Evolutionary conservation across 2,888 invertebrate genomes (phyloP).

Genomic region (Tachina lurida): DNA sequence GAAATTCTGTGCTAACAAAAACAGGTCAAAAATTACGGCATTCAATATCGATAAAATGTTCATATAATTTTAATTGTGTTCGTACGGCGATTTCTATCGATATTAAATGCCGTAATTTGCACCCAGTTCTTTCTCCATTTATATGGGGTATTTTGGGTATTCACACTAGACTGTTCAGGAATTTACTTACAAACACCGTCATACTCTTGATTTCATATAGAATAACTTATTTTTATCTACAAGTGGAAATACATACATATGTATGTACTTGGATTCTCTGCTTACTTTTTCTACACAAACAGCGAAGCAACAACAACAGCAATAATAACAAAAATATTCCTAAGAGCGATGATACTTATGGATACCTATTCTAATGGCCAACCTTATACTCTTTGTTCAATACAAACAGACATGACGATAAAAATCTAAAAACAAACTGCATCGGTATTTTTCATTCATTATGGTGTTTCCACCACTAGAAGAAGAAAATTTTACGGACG

Average conservation of each 20-base stretch:
- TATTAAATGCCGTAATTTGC: no score
- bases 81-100: no score
- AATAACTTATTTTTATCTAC: conserved; percentile 41
- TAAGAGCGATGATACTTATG: conserved; percentile 49
- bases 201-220: conserved; percentile 17
- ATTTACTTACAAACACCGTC: not conserved
- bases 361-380: conserved; percentile 39
- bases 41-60: no score
- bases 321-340: conserved; percentile 7
- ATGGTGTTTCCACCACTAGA: conserved; percentile 9
- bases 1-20: no score
- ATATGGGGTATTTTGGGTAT: conserved; percentile 33
- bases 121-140: not conserved
- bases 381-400: conserved; percentile 62
- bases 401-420: conserved; percentile 19
- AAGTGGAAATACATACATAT: conserved; percentile 48
- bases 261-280: conserved; percentile 62
- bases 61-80: no score
- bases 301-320: not conserved
- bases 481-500: conserved; percentile 15
- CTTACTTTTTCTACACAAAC: conserved; percentile 27
- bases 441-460: conserved; percentile 78
- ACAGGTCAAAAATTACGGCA: no score
- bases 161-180: not conserved
- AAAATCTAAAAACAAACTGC: conserved; percentile 74